A percentile compares a stretch with the other conserved stretches of the same genome.
Conservation (phyloP, 2,113 vertebrate species). For the Procavia capensis region DNA sequence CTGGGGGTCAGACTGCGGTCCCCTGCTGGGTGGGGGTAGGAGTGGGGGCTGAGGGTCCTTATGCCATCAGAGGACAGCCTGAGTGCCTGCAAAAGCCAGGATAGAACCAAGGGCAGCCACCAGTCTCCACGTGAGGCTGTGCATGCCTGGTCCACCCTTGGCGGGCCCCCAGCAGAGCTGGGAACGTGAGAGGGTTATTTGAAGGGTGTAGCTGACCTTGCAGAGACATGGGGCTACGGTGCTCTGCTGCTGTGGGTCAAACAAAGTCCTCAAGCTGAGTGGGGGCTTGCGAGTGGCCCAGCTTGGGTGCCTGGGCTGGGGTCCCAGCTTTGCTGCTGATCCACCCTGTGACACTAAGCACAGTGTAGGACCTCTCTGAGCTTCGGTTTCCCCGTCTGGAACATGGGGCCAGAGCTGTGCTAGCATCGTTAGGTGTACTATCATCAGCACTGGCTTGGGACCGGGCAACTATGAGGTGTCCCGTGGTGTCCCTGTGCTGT, state of each 20-base stretch:
- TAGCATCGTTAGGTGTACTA: fast-evolving
- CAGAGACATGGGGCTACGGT: too few relatives aligned
- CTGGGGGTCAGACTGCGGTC: background rate
- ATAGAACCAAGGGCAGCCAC: background rate
- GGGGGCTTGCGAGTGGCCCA: too few relatives aligned
- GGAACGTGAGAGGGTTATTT: background rate
- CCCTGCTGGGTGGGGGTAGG: fast-evolving
- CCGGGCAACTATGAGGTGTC: background rate
- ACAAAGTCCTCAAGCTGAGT: background rate
- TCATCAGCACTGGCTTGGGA: fast-evolving
- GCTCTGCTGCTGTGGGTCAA: too few relatives aligned
- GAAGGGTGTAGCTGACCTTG: fast-evolving
- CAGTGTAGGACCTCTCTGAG: background rate
- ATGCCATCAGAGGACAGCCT: background rate
- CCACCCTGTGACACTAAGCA: background rate
- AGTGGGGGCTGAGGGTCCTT: background rate
- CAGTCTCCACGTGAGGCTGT: background rate
- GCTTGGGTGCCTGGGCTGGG: background rate
- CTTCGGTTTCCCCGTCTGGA: background rate
- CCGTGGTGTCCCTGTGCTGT: background rate
- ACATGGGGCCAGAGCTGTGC: background rate
- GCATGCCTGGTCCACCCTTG: background rate
- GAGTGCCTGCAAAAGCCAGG: background rate
- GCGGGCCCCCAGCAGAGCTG: background rate
- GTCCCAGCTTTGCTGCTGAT: background rate